Evolutionary conservation across 92 coral and sea anemone species (phyloP), one percentile per base, ranked within the genome.

Genomic region (Phenganax subtilis): DNA sequence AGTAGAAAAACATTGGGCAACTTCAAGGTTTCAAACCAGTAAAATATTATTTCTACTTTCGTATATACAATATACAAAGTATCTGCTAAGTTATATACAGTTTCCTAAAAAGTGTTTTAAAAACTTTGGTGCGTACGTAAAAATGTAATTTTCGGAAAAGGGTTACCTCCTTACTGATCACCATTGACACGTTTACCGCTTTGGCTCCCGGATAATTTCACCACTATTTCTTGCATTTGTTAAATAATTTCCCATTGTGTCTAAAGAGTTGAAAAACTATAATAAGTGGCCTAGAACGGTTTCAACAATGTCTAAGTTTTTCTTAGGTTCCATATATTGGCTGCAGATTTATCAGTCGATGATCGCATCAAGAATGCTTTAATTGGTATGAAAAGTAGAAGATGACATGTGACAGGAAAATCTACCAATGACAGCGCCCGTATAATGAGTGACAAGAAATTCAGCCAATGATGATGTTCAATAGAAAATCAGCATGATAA

Each of bases 241-340:
- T 68, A 68, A 68, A 68, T 68, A 64, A 20, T 64, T 64, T 44
- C 12, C 31, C 47, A 27, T 68, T 68, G 10, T 3, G 47, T 68
- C 73, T 68, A 68, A 68, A 68, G 47, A 44, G 16, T n/a, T 7
- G 31, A 54, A 7, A 10, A 47, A 59, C 54, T 44, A 8, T 62
- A 6, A 12, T 7, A 10, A 27, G n/a, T 62, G 56, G 47, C 3
- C 47, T 37, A 37, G 47, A 37, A 37, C 47, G 47, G 47, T 37
- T 37, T 37, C 47, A 37, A 5, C 47, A 80, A 51, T 25, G 53
- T 28, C 10, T 71, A 71, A 9, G 25, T 65, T 58, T 12, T 74
- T 58, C 14, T 9, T 80, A 91, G 99, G 67, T 96, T 96, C 74
- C 97, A 96, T 74, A 97, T 92, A 29, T 89, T 92, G 52, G 99